A percentile compares a stretch with the other conserved stretches of the same genome.
Conservation (phyloP, 2,113 vertebrate genomes). For the Scytalopus superciliaris region DNA sequence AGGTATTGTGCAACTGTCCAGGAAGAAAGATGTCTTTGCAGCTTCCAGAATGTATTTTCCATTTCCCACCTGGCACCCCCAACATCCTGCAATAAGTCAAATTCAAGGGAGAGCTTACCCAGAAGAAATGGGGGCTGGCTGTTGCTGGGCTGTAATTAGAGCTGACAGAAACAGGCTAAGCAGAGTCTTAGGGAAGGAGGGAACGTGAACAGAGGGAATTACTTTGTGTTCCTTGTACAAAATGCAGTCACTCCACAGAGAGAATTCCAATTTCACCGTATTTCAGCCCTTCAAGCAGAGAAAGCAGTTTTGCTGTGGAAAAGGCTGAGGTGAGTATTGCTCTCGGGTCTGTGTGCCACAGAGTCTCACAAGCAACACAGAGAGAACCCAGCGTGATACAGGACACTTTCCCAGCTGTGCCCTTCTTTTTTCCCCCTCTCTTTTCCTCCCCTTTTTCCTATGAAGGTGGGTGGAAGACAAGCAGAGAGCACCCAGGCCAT, state of each 20-base stretch:
- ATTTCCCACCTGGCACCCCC: background rate
- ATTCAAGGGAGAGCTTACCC: background rate
- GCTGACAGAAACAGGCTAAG: conserved; percentile 8
- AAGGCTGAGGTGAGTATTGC: background rate
- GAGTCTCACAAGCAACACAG: background rate
- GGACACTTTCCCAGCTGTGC: background rate
- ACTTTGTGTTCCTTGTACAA: background rate
- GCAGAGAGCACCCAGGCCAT: background rate
- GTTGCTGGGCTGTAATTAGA: background rate
- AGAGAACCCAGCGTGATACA: background rate
- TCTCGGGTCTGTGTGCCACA: background rate
- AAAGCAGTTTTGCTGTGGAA: background rate
- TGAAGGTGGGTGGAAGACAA: background rate
- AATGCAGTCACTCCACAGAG: background rate
- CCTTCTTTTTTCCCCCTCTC: background rate
- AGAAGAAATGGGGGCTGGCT: background rate
- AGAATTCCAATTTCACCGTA: background rate
- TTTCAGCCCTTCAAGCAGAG: background rate
- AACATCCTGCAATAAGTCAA: background rate
- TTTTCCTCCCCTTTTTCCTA: background rate
- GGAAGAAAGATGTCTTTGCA: background rate
- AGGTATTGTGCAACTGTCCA: background rate
- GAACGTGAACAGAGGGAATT: background rate
- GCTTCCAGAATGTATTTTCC: background rate
- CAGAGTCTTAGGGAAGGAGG: background rate